Evolutionary conservation across 2,888 invertebrate genomes (phyloP).

Genomic region (Chouioia cunea): DNA sequence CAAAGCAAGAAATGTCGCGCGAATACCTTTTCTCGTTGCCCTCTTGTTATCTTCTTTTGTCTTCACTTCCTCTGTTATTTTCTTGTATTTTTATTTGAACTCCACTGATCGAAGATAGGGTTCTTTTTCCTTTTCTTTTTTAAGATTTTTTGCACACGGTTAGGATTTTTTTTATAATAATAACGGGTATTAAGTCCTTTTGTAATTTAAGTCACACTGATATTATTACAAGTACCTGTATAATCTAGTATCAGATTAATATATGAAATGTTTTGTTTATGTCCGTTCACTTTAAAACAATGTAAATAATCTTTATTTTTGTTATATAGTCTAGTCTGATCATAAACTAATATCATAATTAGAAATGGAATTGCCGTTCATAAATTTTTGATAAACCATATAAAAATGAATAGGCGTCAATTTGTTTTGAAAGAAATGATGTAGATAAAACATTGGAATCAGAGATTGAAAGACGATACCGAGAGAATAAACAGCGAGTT

Average conservation of each 20-base stretch:
- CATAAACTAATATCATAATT: no score
- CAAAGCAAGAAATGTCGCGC: neutral
- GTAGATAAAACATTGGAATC: slow-evolving; percentile 24
- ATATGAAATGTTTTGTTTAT: no score
- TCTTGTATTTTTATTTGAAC: neutral
- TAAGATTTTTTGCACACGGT: neutral
- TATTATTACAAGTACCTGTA: no score
- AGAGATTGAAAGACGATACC: slow-evolving; percentile 31
- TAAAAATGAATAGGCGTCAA: neutral
- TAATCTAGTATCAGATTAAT: no score
- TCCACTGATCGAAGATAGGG: neutral
- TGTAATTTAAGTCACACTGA: no score
- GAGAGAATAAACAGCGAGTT: slow-evolving; percentile 17
- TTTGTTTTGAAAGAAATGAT: neutral
- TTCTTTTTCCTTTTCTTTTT: neutral
- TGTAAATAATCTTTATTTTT: no score
- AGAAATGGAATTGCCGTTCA: no score
- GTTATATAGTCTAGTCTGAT: no score
- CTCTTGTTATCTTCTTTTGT: neutral
- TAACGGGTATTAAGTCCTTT: no score
- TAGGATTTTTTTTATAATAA: no score
- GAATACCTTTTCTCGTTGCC: neutral
- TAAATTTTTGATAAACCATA: neutral
- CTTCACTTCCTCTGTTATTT: neutral
- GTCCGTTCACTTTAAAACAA: no score